These are phyloP conservation scores for Drosophila tani DNA, from an alignment of 1,140 invertebrate species.

Conservation along the genomic window DNA sequence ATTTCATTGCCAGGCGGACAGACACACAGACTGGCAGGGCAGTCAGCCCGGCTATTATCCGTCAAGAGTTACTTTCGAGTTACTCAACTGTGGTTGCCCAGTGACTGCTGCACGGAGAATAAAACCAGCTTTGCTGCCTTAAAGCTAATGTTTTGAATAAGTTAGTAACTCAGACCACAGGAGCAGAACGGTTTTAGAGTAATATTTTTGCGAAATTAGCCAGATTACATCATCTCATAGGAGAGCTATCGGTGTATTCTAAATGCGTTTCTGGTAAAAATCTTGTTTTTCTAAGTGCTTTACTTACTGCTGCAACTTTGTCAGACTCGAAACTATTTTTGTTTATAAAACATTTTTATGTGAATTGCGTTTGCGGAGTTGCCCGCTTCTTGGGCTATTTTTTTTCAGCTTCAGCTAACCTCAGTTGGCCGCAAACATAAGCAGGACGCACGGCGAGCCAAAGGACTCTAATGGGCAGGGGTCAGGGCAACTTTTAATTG, in stretches of 20 bases:
- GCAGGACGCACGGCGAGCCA: conserved; percentile 6
- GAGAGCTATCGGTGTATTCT: too few relatives aligned
- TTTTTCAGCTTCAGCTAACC: conserved; percentile 14
- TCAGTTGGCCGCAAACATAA: conserved; percentile 29
- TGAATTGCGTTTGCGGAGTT: conserved; percentile 14
- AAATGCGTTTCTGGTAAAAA: too few relatives aligned
- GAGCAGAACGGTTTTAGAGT: neutral
- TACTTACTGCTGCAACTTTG: conserved; percentile 54
- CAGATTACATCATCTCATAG: neutral
- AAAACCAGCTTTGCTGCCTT: neutral
- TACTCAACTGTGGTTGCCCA: conserved; percentile 25
- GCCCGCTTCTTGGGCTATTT: neutral
- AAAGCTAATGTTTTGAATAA: neutral
- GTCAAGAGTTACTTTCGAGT: conserved; percentile 37
- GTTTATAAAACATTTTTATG: conserved; percentile 68
- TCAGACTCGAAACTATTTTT: conserved; percentile 67
- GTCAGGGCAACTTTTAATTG: conserved; percentile 74
- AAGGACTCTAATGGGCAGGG: conserved; percentile 18
- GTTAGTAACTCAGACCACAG: neutral
- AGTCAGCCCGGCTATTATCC: conserved; percentile 53
- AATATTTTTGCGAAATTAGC: neutral
- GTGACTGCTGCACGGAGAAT: conserved; percentile 9
- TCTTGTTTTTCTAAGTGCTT: conserved; percentile 4
- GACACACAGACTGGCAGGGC: conserved; percentile 4
- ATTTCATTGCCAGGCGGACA: conserved; percentile 58